Evolutionary conservation across 2,113 vertebrate genomes (phyloP), one percentile per base, ranked within the genome.

Genomic region (Oncorhynchus masou): DNA sequence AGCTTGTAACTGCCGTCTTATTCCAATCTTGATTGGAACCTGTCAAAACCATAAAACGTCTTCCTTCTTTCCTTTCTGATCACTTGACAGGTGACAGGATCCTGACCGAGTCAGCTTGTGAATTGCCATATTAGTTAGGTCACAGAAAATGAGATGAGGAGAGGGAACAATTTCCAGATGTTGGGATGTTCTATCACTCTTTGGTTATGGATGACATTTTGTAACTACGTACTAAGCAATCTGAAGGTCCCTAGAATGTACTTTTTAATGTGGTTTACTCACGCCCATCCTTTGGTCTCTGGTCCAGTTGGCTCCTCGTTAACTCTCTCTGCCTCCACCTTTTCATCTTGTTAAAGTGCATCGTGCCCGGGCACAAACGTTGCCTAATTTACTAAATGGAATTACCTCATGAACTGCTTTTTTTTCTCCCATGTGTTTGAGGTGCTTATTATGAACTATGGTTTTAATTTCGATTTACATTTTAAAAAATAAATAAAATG

Each of bases 321-420:
- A 77, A 73, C 54, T 54, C 51, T 19, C 66, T 62, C 74, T 48
- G 29, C 57, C 2, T 1, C 7, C 71, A 13, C 68, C 69, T 24
- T 75, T 51, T 51, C 68, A 72, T 74, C 71, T 74, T 71, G 25
- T 79, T 83, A 80, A 70, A 73, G 25, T 74, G 31, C 60, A 66
- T 68, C 31, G 68, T 68, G 73, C 74, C 76, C 70, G 34, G 72
- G 65, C 73, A 74, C 73, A 82, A 73, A 70, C 59, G n/a, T 73
- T 79, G 12, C 34, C 62, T 85, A 84, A 84, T 85, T 82, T 82
- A 87, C 67, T 79, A 91, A 87, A 83, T 68, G 22, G 76, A 87
- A 84, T 81, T 85, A 84, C 75, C 27, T 65, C 74, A 48, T 76
- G 72, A 84, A 45, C 69, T 25, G 31, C 80, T 80, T 78, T 81